Conservation (phyloP, 2,888 invertebrate genomes). For the Tubulanus polymorphus region DNA sequence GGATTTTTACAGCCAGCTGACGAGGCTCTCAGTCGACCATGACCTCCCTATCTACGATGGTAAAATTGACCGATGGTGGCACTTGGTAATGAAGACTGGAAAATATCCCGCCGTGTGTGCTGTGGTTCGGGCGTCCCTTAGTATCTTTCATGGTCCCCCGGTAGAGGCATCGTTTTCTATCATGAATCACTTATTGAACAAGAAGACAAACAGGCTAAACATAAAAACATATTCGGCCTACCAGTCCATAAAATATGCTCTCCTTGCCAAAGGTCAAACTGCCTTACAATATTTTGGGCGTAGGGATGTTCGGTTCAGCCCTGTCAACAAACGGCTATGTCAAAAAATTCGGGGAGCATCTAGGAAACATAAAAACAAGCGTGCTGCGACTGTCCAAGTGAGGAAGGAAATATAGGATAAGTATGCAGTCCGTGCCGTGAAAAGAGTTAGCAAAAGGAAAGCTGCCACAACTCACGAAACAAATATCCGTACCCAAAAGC, state of each 20-base stretch:
- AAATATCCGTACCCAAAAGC: no score
- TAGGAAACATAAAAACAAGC: slow-evolving; percentile 1
- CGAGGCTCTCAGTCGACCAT: slow-evolving; percentile 7
- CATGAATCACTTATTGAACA: slow-evolving; percentile 25
- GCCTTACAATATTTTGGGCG: slow-evolving; percentile 10
- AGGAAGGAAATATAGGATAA: no score
- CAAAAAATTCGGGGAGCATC: slow-evolving; percentile 8
- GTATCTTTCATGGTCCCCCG: slow-evolving; percentile 24
- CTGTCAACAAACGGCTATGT: neutral
- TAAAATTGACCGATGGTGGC: no score
- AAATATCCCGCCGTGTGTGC: slow-evolving; percentile 17
- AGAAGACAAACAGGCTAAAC: no score
- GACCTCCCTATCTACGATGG: no score
- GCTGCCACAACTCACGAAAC: no score
- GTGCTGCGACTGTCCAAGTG: no score
- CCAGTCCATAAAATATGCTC: slow-evolving; percentile 20
- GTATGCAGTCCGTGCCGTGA: no score
- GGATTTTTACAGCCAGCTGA: slow-evolving; percentile 12
- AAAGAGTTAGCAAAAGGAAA: no score
- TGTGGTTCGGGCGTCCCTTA: slow-evolving; percentile 12
- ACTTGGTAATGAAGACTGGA: no score
- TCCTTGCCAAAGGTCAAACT: slow-evolving; percentile 14
- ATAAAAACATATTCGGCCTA: slow-evolving; percentile 17
- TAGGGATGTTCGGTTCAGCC: slow-evolving; percentile 7
- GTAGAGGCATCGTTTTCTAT: slow-evolving; percentile 22